These are phyloP conservation scores for Sebastes schlegelii DNA, from an alignment of 2,113 vertebrate genomes.

Conservation along the genomic window DNA sequence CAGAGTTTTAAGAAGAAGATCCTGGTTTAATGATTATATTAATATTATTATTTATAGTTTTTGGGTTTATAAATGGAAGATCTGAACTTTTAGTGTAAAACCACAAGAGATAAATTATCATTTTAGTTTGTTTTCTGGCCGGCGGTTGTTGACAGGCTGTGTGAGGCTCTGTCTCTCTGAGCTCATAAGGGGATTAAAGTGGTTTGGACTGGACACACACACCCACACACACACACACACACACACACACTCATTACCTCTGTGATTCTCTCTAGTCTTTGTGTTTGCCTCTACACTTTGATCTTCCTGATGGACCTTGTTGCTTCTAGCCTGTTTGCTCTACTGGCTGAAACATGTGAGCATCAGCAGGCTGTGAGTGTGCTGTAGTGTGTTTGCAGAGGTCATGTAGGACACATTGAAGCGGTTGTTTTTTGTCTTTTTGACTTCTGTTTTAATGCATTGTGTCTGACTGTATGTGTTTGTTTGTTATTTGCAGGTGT, in stretches of 20 bases:
- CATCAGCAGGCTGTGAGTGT: neutral
- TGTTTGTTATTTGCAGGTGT: slow-evolving; percentile 74
- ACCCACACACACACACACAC: slow-evolving; percentile 16
- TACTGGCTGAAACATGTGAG: slow-evolving; percentile 42
- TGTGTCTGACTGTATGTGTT: neutral
- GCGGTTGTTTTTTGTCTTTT: neutral
- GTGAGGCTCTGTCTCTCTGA: slow-evolving; percentile 64
- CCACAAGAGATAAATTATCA: neutral
- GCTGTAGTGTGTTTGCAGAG: neutral
- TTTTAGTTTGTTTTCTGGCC: slow-evolving; percentile 26
- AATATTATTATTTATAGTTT: neutral
- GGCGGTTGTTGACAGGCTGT: slow-evolving; percentile 71
- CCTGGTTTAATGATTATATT: neutral
- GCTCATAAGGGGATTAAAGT: slow-evolving; percentile 80
- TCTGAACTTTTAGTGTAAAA: neutral
- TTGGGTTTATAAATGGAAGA: neutral
- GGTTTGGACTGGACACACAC: slow-evolving; percentile 31
- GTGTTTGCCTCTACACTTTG: neutral
- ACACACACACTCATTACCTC: slow-evolving; percentile 4
- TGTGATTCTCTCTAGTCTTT: slow-evolving; percentile 11
- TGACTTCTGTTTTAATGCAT: neutral
- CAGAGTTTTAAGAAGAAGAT: neutral
- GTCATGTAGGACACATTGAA: neutral
- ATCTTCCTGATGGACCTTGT: slow-evolving; percentile 15
- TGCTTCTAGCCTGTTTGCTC: neutral